Evolutionary conservation across 2,113 vertebrate species (phyloP).

Genomic region (Terrapene triunguis): DNA sequence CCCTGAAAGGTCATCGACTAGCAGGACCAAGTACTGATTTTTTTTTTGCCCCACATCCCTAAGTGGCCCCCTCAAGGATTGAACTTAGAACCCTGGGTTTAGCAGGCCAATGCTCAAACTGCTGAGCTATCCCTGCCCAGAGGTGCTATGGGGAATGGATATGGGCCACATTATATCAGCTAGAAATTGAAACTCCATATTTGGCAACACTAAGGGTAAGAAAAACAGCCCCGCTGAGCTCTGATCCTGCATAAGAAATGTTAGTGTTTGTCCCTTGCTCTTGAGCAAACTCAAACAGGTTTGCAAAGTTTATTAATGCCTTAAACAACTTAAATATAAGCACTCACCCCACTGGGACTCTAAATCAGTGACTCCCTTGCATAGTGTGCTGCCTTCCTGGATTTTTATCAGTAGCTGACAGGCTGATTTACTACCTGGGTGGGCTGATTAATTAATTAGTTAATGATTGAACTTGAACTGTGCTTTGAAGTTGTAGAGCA

Average conservation of each 20-base stretch:
- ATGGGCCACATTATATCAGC: too few species aligned
- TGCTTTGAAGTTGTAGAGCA: background rate
- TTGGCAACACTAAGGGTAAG: background rate
- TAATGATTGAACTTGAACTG: slow-evolving; percentile 14
- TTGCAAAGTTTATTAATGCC: background rate
- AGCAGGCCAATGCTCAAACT: too few species aligned
- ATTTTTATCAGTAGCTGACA: background rate
- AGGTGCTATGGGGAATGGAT: background rate
- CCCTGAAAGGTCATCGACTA: too few species aligned
- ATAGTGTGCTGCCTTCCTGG: background rate
- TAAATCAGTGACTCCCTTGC: background rate
- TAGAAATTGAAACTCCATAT: background rate
- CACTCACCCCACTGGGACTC: background rate
- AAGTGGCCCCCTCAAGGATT: too few species aligned
- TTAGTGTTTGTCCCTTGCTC: background rate
- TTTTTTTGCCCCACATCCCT: too few species aligned
- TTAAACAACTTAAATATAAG: background rate
- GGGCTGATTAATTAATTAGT: background rate
- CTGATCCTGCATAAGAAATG: background rate
- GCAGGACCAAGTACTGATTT: too few species aligned
- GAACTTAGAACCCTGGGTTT: too few species aligned
- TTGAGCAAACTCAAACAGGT: background rate
- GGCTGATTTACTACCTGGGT: background rate
- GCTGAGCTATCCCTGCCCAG: background rate
- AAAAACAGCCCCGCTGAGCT: background rate